These are phyloP conservation scores for Thelaira solivaga DNA, from an alignment of 2,888 invertebrate genomes.

Conservation along the genomic window DNA sequence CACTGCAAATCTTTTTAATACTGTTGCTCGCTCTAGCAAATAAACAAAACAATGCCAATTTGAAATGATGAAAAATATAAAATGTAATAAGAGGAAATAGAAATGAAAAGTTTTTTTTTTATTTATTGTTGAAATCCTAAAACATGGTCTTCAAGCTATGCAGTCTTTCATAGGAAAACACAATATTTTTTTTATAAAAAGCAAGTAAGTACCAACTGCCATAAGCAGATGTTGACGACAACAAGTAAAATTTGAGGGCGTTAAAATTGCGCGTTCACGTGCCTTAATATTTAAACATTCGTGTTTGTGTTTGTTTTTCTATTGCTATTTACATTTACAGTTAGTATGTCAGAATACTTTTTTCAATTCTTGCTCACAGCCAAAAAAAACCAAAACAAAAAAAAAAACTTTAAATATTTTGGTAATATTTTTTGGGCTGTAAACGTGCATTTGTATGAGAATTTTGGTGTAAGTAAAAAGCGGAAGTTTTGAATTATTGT, in stretches of 20 bases:
- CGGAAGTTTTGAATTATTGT: slow-evolving; percentile 59
- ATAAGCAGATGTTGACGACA: slow-evolving; percentile 45
- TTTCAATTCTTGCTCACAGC: background rate
- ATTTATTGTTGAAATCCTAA: no score
- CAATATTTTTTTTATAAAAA: background rate
- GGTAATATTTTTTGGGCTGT: background rate
- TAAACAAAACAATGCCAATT: slow-evolving; percentile 35
- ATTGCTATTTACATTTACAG: slow-evolving; percentile 15
- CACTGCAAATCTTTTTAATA: background rate
- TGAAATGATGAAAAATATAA: slow-evolving; percentile 25
- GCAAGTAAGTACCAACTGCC: slow-evolving; percentile 45
- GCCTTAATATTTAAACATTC: slow-evolving; percentile 14
- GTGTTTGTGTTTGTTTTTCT: background rate
- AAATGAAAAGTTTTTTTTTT: slow-evolving; percentile 44
- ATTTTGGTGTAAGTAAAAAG: background rate
- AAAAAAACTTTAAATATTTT: background rate
- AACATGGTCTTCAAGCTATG: slow-evolving; percentile 24
- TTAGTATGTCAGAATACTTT: slow-evolving; percentile 25
- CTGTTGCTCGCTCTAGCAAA: background rate
- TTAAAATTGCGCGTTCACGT: slow-evolving; percentile 55
- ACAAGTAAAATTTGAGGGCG: slow-evolving; percentile 32
- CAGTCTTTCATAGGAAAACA: background rate
- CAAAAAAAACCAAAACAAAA: background rate
- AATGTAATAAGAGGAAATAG: background rate
- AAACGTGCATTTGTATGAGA: background rate